phyloP scores from a whole-genome alignment of 2,797 vertebrate genomes.

The Oophaga sylvatica region DNA sequence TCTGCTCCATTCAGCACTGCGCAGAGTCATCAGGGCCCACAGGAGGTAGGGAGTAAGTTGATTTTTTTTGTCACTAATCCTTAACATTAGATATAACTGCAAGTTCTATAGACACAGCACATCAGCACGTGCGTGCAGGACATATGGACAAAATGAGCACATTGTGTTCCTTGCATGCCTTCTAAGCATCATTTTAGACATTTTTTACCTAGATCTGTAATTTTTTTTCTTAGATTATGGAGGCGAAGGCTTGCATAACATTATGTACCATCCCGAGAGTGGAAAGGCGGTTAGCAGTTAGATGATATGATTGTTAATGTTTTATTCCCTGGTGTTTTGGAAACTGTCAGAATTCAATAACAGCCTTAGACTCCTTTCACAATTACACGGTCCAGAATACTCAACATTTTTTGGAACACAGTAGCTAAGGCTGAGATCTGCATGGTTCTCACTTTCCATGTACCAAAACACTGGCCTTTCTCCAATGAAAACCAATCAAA shows the following conservation, averaged over 20 bases:
- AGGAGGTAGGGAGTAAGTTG: no score
- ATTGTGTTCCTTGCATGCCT: slow-evolving; percentile 4
- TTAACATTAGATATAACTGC: background rate
- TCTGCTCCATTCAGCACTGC: no score
- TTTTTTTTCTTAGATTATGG: slow-evolving; percentile 36
- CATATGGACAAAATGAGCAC: background rate
- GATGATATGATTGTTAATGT: slow-evolving; percentile 47
- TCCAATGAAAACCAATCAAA: slow-evolving; percentile 60
- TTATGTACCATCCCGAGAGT: slow-evolving; percentile 37
- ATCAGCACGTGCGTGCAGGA: background rate
- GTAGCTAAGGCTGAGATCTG: slow-evolving; percentile 46
- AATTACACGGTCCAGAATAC: slow-evolving; percentile 58
- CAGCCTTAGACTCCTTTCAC: slow-evolving; percentile 47
- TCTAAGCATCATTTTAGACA: slow-evolving; percentile 16
- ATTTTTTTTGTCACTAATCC: no score
- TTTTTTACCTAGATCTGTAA: slow-evolving; percentile 41
- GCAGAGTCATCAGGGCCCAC: no score
- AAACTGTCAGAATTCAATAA: slow-evolving; percentile 53
- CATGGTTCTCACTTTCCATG: slow-evolving; percentile 50
- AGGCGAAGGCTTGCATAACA: slow-evolving; percentile 44
- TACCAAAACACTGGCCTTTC: slow-evolving; percentile 56
- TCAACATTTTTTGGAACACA: slow-evolving; percentile 56
- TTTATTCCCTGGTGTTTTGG: slow-evolving; percentile 50
- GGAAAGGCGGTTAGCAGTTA: slow-evolving; percentile 39
- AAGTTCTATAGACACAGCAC: background rate